These are phyloP conservation scores for Tipula lateralis DNA, from an alignment of 2,888 invertebrate genomes.

Conservation along the genomic window DNA sequence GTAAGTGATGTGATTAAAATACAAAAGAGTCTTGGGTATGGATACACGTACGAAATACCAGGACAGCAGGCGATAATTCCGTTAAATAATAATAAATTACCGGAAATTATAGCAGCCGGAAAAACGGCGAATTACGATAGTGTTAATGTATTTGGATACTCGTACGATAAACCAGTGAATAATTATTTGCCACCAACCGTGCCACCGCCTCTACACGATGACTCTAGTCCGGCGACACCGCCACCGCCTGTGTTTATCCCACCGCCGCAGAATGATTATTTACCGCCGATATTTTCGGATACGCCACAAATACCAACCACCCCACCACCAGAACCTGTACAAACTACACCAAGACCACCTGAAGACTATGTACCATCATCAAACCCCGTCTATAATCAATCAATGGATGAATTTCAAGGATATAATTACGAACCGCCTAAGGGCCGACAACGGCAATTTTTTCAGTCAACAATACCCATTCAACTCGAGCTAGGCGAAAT, in stretches of 20 bases:
- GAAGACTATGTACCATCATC: slow-evolving; percentile 31
- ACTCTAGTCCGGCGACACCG: background rate
- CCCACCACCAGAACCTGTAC: background rate
- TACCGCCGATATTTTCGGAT: background rate
- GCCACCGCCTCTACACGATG: background rate
- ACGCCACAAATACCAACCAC: background rate
- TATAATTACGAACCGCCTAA: slow-evolving; percentile 34
- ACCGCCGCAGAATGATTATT: slow-evolving; percentile 38
- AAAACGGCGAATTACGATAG: background rate
- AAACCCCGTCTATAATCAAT: background rate
- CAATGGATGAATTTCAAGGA: slow-evolving; percentile 29
- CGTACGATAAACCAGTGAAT: slow-evolving; percentile 35
- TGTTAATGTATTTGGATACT: slow-evolving; percentile 33
- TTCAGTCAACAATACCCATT: slow-evolving; percentile 35
- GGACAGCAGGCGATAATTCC: background rate
- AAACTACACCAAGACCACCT: background rate
- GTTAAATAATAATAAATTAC: slow-evolving; percentile 36
- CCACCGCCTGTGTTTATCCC: slow-evolving; percentile 35
- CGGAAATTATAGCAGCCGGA: slow-evolving; percentile 40
- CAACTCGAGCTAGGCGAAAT: slow-evolving; percentile 44
- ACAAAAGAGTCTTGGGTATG: background rate
- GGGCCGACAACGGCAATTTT: slow-evolving; percentile 30
- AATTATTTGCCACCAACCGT: slow-evolving; percentile 34
- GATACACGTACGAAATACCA: background rate
- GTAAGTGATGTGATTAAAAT: background rate